phyloP scores from a whole-genome alignment of 2,797 vertebrate genomes.

The Ctenopoma multispine region DNA sequence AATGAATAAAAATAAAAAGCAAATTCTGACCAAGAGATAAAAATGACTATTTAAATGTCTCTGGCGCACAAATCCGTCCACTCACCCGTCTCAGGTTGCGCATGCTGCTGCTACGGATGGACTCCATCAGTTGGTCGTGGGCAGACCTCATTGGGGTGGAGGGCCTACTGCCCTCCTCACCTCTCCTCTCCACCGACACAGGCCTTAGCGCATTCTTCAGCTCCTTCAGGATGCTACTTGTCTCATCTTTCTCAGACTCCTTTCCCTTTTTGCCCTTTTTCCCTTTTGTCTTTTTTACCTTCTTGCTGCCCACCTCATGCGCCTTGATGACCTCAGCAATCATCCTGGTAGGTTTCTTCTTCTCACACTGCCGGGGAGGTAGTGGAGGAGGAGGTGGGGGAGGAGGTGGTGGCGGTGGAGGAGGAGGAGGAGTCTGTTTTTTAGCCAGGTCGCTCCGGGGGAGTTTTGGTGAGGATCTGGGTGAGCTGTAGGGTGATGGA shows the following conservation, averaged over 20 bases:
- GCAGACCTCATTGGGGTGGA: conserved; percentile 92
- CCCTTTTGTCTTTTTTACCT: conserved; percentile 80
- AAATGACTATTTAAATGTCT: background rate
- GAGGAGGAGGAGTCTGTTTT: conserved; percentile 80
- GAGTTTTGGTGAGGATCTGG: conserved; percentile 88
- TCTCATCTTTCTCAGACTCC: conserved; percentile 82
- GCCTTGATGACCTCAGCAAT: conserved; percentile 95
- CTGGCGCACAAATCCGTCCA: conserved; percentile 4
- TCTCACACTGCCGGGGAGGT: conserved; percentile 72
- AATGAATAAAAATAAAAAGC: background rate
- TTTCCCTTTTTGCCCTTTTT: conserved; percentile 89
- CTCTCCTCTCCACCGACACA: conserved; percentile 84
- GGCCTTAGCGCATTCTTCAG: conserved; percentile 93
- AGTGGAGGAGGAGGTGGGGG: conserved; percentile 58
- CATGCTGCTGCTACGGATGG: conserved; percentile 90
- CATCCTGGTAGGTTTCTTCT: conserved; percentile 89
- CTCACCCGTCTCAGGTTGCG: conserved; percentile 88
- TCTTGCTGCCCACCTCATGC: conserved; percentile 87
- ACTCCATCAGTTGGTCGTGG: conserved; percentile 95
- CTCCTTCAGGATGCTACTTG: conserved; percentile 90
- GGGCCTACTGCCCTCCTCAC: conserved; percentile 89
- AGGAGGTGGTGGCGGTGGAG: conserved; percentile 76
- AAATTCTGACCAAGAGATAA: background rate
- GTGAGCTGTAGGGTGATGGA: conserved; percentile 89
- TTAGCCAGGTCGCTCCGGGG: conserved; percentile 76